phyloP scores from a whole-genome alignment of 2,888 invertebrate genomes.

The Pyrgus malvae region DNA sequence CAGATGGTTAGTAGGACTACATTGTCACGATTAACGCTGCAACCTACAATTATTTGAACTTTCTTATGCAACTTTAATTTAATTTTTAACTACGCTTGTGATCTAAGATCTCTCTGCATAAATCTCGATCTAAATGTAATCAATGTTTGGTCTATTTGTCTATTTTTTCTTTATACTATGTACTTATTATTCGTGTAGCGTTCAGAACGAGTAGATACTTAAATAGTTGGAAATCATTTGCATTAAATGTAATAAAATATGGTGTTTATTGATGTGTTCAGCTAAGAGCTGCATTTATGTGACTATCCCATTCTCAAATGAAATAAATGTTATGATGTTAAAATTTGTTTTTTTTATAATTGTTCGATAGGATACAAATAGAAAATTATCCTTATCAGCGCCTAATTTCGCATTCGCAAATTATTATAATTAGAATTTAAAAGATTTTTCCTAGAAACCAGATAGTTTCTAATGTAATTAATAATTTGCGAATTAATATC shows the following conservation, averaged over 20 bases:
- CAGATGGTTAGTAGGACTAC: too few relatives aligned
- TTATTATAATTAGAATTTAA: too few relatives aligned
- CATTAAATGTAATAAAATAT: conserved; percentile 38
- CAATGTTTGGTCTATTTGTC: conserved; percentile 13
- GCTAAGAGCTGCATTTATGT: conserved; percentile 61
- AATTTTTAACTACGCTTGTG: background rate
- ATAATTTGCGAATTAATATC: too few relatives aligned
- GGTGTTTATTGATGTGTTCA: conserved; percentile 50
- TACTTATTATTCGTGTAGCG: conserved; percentile 45
- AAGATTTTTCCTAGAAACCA: too few relatives aligned
- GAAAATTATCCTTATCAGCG: too few relatives aligned
- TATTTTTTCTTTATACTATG: conserved; percentile 20
- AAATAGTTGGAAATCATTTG: conserved; percentile 34
- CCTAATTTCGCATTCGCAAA: too few relatives aligned
- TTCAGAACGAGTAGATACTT: conserved; percentile 56
- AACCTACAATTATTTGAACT: too few relatives aligned
- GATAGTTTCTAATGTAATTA: too few relatives aligned
- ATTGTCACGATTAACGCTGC: background rate
- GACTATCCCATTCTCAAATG: conserved; percentile 27
- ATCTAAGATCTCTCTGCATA: conserved; percentile 13
- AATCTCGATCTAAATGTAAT: background rate
- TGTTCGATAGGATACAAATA: too few relatives aligned
- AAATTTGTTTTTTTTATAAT: conserved; percentile 18
- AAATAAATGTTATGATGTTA: conserved; percentile 59
- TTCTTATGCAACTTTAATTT: background rate